phyloP scores from a whole-genome alignment of 2,797 vertebrate species.

The Peromyscus aztecus region DNA sequence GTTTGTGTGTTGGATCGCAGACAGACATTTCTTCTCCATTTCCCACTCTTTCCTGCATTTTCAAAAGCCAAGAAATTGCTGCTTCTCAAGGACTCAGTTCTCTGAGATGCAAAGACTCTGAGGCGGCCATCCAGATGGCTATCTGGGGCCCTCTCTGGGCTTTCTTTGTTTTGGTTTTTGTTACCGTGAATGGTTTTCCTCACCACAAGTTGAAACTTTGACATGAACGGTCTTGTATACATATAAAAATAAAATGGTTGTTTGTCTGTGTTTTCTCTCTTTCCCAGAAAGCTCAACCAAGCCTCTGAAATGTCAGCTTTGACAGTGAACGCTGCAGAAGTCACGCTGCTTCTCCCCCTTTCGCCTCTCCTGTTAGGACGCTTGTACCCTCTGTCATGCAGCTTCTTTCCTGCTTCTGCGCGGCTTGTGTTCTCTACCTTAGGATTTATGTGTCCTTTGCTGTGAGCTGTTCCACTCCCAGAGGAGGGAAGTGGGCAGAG shows the following conservation, averaged over 20 bases:
- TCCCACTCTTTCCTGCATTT: rapidly evolving
- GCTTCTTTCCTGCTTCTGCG: not conserved
- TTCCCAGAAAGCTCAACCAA: not conserved
- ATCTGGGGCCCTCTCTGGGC: not conserved
- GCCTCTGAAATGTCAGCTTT: not conserved
- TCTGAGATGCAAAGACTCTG: not conserved
- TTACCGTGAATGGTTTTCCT: not conserved
- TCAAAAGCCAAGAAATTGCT: not conserved
- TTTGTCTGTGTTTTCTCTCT: constrained; percentile 3
- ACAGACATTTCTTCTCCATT: not conserved
- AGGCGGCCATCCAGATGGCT: not conserved
- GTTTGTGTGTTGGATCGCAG: not conserved
- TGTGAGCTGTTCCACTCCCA: not conserved
- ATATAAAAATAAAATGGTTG: not conserved
- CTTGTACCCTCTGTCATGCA: not conserved
- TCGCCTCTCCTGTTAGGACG: constrained; percentile 20
- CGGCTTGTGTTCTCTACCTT: not conserved
- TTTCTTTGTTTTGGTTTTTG: not conserved
- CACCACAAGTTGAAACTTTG: not conserved
- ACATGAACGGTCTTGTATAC: not conserved
- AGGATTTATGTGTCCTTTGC: not conserved
- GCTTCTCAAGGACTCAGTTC: not conserved
- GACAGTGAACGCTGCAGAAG: not conserved
- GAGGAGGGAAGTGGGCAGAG: not conserved
- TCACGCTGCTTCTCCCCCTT: not conserved